Evolutionary conservation across 37 sponge, comb jelly and placozoan genomes (phyloP), one percentile per base, ranked within the genome.

Genomic region (Crambe crambe): DNA sequence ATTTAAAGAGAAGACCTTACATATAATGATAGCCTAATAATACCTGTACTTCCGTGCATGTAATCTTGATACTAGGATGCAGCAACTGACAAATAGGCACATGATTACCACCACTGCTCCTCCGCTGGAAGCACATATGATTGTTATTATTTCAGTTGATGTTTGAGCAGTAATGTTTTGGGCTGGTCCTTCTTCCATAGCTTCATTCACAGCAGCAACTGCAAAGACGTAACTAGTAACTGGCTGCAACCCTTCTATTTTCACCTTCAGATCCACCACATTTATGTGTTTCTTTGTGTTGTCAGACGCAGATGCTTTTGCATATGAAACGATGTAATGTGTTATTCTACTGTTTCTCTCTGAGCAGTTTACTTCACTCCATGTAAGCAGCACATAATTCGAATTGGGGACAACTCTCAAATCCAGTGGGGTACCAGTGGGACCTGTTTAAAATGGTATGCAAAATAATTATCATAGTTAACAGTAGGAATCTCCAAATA

Each of bases 171-270:
- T 35, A 36, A 32, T 68, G 12, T 35, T 20, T 8, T 54, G 35
- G 58, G 29, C 68, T 9, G 60, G 70, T 2, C 83, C 83, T 32
- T 56, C 51, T 15, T 74, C 83, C 30, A 15, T 6, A 12, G 31
- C 54, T 22, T 43, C 64, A 67, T 83, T 83, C 26, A 74, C 25
- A 26, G 83, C 83, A 37, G 75, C 83, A 3, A 83, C 67, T 37
- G 26, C 40, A 25, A 83, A 42, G 34, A 20, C 26, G 41, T 83
- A 83, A 23, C 17, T 26, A 32, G 75, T 74, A 10, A 15, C 30
- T 43, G 74, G 68, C 8, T 47, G 35, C 15, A 79, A 68, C 15
- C 44, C 70, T 6, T 17, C n/a, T 17, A 79, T 79, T 12, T 58
- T 75, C 36, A 25, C 25, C 23, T 23, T 59, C 38, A 57, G 6